These are phyloP conservation scores for Brachyhypopomus gauderio DNA, from an alignment of 2,113 vertebrate genomes.

Conservation along the genomic window DNA sequence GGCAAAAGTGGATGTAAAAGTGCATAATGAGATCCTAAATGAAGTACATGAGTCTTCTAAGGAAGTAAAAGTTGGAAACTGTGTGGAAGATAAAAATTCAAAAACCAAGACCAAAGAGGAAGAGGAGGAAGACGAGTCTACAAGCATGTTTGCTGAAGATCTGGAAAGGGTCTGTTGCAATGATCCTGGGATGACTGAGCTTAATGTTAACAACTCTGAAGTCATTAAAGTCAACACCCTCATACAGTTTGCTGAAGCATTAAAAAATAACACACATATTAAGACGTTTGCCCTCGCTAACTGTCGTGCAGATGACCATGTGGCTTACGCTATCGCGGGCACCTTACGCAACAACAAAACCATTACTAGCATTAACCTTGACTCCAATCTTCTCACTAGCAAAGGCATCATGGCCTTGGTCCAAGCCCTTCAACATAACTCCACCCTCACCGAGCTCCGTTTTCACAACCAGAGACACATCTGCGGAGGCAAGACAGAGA, in stretches of 20 bases:
- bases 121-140: conserved; percentile 76
- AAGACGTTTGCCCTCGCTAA: conserved; percentile 90
- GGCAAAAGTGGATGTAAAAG: conserved; percentile 62
- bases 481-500: conserved; percentile 95
- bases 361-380: conserved; percentile 91
- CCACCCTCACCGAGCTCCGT: conserved; percentile 88
- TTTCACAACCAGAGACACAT: conserved; percentile 99
- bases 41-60: not conserved
- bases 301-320: conserved; percentile 91
- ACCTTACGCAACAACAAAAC: conserved; percentile 87
- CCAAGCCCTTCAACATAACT: conserved; percentile 88
- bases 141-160: conserved; percentile 91
- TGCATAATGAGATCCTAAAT: conserved; percentile 53
- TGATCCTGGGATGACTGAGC: conserved; percentile 79
- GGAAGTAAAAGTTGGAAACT: conserved; percentile 59
- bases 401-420: conserved; percentile 95
- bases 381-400: conserved; percentile 95
- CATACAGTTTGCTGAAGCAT: conserved; percentile 88
- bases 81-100: conserved; percentile 57
- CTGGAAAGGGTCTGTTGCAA: conserved; percentile 87
- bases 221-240: conserved; percentile 91
- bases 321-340: conserved; percentile 89
- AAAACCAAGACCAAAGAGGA: conserved; percentile 66
- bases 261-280: conserved; percentile 86
- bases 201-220: conserved; percentile 97